A percentile compares a stretch with the other conserved stretches of the same genome.
Conservation (phyloP, 2,888 invertebrate species). For the Troilus luridus region DNA sequence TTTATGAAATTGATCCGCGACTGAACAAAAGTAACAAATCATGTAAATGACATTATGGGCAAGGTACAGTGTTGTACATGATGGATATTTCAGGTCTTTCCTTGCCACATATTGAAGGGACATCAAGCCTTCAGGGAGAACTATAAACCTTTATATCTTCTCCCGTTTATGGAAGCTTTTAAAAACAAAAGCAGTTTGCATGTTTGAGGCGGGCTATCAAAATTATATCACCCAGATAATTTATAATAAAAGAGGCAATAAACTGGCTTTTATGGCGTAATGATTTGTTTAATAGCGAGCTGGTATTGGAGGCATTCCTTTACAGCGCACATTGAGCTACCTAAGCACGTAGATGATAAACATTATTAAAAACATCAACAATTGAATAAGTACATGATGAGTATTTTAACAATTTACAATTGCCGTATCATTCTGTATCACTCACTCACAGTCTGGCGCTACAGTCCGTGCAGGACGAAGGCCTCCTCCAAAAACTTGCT, state of each 20-base stretch:
- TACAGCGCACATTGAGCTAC: not conserved
- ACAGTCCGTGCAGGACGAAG: no score
- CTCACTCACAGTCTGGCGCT: no score
- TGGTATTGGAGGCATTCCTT: not conserved
- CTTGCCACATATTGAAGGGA: not conserved
- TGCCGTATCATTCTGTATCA: no score
- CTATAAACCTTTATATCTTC: slow-evolving; percentile 16
- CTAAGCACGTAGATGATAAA: no score
- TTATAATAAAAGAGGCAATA: not conserved
- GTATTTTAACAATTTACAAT: no score
- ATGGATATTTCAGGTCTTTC: not conserved
- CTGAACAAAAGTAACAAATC: no score
- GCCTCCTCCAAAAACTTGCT: no score
- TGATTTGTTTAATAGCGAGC: not conserved
- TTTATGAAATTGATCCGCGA: no score
- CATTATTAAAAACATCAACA: no score
- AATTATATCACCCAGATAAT: not conserved
- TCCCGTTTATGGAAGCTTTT: not conserved
- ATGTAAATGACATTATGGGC: not conserved
- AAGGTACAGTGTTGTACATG: not conserved
- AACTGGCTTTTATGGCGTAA: not conserved
- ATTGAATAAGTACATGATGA: no score
- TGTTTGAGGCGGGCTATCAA: not conserved
- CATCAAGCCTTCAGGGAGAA: not conserved
- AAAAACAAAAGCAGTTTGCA: slow-evolving; percentile 21